These are phyloP conservation scores for Ruditapes philippinarum DNA, from an alignment of 1,140 invertebrate species.

Conservation along the genomic window DNA sequence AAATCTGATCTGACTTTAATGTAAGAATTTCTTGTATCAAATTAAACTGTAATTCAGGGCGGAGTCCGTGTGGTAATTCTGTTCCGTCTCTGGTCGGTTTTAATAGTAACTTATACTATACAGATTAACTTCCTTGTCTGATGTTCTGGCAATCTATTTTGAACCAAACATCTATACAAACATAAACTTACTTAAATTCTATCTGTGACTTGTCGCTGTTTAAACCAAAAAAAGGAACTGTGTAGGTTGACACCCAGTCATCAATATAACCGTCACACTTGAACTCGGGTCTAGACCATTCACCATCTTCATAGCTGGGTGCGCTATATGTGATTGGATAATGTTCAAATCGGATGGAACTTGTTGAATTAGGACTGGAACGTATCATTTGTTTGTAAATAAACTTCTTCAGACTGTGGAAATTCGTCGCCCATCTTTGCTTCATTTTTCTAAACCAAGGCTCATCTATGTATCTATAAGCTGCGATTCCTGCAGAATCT, in stretches of 20 bases:
- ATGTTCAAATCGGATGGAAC: slow-evolving; percentile 86
- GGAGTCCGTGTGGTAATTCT: no score
- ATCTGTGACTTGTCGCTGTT: slow-evolving; percentile 92
- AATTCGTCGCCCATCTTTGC: slow-evolving; percentile 96
- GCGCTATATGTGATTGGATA: slow-evolving; percentile 94
- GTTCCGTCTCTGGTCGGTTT: no score
- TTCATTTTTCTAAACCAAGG: slow-evolving; percentile 96
- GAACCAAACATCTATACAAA: background rate
- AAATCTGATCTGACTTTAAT: no score
- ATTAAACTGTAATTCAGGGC: no score
- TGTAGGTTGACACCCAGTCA: slow-evolving; percentile 98
- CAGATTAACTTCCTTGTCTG: no score
- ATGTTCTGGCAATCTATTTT: no score
- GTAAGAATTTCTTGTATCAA: no score
- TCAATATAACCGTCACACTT: slow-evolving; percentile 95
- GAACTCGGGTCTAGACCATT: slow-evolving; percentile 97
- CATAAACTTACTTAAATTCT: slow-evolving; percentile 85
- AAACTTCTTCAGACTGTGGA: slow-evolving; percentile 96
- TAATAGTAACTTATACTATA: no score
- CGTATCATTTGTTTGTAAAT: slow-evolving; percentile 97
- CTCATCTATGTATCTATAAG: slow-evolving; percentile 93
- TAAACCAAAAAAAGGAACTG: slow-evolving; percentile 98
- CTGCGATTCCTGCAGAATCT: slow-evolving; percentile 84
- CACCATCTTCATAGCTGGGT: slow-evolving; percentile 90
- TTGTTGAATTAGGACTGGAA: slow-evolving; percentile 91